These are phyloP conservation scores for Tachyglossus aculeatus DNA, from an alignment of 2,797 vertebrate species.

Conservation along the genomic window DNA sequence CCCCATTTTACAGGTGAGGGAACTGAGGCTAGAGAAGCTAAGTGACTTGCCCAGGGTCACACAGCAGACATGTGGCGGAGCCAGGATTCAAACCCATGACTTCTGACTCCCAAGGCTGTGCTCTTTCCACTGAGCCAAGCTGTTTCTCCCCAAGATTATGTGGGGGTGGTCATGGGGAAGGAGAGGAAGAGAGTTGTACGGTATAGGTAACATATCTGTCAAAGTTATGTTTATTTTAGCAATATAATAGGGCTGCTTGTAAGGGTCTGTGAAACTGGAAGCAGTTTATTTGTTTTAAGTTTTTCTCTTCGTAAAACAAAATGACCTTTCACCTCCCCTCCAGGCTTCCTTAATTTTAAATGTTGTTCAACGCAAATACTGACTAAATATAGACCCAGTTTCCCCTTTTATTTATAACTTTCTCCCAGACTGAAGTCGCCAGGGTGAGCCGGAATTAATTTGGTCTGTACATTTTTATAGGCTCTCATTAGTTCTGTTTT, in stretches of 20 bases:
- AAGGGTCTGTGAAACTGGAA: conserved; percentile 44
- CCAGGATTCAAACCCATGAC: too few species aligned
- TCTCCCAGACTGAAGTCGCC: conserved; percentile 44
- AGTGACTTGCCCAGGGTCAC: too few species aligned
- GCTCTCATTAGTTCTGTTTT: conserved; percentile 55
- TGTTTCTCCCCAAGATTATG: too few species aligned
- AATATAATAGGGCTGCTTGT: conserved; percentile 36
- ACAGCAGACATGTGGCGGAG: too few species aligned
- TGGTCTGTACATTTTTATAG: conserved; percentile 49
- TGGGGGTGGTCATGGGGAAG: too few species aligned
- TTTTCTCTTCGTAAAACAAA: conserved; percentile 41
- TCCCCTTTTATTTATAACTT: conserved; percentile 38
- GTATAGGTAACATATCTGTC: neutral
- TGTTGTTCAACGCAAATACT: conserved; percentile 18
- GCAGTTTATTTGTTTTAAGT: conserved; percentile 13
- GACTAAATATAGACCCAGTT: conserved; percentile 50
- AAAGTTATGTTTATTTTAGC: conserved; percentile 33
- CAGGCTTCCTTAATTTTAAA: conserved; percentile 47
- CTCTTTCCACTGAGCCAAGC: too few species aligned
- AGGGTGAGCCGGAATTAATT: conserved; percentile 37
- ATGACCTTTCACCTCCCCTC: conserved; percentile 10
- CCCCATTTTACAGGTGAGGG: too few species aligned
- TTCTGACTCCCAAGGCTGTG: too few species aligned
- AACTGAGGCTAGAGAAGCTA: too few species aligned
- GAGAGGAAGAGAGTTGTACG: conserved; percentile 12